Evolutionary conservation across 2,113 vertebrate genomes (phyloP).

Genomic region (Pangasianodon hypophthalmus): DNA sequence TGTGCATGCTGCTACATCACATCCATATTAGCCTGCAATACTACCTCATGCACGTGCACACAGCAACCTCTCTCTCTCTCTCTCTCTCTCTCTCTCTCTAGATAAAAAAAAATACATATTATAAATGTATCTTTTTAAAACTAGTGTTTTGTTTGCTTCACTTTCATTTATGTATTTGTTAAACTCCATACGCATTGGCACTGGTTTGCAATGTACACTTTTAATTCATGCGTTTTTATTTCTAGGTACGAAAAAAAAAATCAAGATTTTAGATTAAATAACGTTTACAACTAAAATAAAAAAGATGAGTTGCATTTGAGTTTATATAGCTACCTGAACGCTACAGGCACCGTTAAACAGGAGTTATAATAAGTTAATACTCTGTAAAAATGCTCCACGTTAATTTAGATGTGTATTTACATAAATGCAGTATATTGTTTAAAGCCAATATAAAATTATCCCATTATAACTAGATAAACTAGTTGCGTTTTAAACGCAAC

Average conservation of each 20-base stretch:
- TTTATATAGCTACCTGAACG: neutral
- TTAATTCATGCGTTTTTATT: neutral
- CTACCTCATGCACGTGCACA: neutral
- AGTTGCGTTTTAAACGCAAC: neutral
- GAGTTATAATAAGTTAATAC: neutral
- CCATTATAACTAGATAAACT: neutral
- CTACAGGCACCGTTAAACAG: neutral
- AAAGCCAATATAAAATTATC: neutral
- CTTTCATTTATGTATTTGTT: neutral
- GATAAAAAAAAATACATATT: neutral
- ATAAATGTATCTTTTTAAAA: neutral
- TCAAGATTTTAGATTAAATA: neutral
- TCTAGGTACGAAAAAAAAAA: neutral
- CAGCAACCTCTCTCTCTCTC: neutral
- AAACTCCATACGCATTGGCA: neutral
- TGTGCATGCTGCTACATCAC: neutral
- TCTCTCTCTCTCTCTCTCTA: neutral
- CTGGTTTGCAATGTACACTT: neutral
- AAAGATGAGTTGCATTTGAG: neutral
- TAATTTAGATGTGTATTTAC: neutral
- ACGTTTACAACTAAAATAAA: neutral
- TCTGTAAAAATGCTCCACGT: neutral
- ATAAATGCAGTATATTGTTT: neutral
- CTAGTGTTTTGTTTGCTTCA: neutral
- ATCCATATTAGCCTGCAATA: neutral